Base-by-base conservation (phyloP, 2,113 vertebrate genomes). In the Gallinago jamesoni region DNA sequence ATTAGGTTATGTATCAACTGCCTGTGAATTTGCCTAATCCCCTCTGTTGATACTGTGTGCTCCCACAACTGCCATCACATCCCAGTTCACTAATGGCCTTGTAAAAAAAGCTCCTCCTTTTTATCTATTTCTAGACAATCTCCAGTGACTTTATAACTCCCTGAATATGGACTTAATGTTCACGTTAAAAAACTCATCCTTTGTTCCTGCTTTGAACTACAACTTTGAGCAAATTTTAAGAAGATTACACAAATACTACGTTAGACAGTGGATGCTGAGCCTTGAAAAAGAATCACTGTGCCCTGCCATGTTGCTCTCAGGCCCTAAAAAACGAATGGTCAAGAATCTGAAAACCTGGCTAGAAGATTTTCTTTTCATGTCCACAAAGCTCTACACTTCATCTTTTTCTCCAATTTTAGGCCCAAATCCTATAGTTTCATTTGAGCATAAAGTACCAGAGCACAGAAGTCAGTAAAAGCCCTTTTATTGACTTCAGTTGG, bases 401-500 rank as follows among this genome's bases (percentile, higher is more conserved):
- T 83, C 77, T 75, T 93, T 72, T 87, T 63, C 74, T 83, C 57
- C 47, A 27, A 37, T 74, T 93, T 89, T 62, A 89, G 63, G 62
- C 50, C 81, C 53, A 84, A 95, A 28, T 56, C 57, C n/a, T 47
- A 19, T 8, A 37, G 53, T 87, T 92, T 92, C 45, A 86, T 87
- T 81, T 85, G 50, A 94, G 91, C 45, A 31, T 59, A 43, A 91
- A 91, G 84, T 50, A 95, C 37, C 37, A 68, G 84, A 95, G 86
- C 78, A 56, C 47, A 73, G 87, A 91, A 92, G 74, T 67, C 87
- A 79, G 81, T 50, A 89, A 91, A 63, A 91, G 52, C 67, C 74
- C 63, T 94, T 96, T 91, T 80, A 85, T 12, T 87, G 81, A 91
- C 87, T 96, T 96, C 86, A 82, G 84, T 16, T 84, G 87, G 74